Conservation (phyloP, 2,113 vertebrate genomes). For the Empidonax alnorum region DNA sequence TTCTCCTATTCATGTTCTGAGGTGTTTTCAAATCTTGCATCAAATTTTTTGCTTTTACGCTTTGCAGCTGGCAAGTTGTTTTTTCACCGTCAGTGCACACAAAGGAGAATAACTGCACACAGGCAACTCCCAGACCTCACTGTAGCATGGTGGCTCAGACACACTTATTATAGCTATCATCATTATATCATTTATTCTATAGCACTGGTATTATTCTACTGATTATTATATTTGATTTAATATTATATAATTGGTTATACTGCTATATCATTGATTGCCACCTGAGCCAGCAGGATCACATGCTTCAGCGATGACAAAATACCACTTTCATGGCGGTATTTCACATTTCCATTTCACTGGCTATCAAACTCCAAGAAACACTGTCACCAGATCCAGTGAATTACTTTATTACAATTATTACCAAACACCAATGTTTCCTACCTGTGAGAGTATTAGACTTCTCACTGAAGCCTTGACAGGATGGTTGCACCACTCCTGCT, state of each 20-base stretch:
- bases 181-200: neutral
- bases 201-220: neutral
- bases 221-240: neutral
- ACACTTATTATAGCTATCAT: neutral
- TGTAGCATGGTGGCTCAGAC: neutral
- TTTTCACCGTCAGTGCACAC: neutral
- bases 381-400: neutral
- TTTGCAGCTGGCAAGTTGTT: neutral
- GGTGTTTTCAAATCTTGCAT: neutral
- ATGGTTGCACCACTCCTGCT: neutral
- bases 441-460: neutral
- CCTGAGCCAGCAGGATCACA: neutral
- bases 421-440: neutral
- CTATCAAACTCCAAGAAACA: neutral
- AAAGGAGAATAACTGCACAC: neutral
- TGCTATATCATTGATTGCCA: neutral
- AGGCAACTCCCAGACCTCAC: neutral
- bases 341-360: neutral
- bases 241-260: neutral
- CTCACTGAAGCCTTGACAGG: neutral
- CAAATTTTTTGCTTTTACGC: neutral
- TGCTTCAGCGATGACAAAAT: neutral
- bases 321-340: neutral
- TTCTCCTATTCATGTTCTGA: neutral
- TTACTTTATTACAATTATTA: neutral